These are phyloP conservation scores for Mellivora capensis DNA, from an alignment of 2,113 vertebrate species.

Conservation along the genomic window DNA sequence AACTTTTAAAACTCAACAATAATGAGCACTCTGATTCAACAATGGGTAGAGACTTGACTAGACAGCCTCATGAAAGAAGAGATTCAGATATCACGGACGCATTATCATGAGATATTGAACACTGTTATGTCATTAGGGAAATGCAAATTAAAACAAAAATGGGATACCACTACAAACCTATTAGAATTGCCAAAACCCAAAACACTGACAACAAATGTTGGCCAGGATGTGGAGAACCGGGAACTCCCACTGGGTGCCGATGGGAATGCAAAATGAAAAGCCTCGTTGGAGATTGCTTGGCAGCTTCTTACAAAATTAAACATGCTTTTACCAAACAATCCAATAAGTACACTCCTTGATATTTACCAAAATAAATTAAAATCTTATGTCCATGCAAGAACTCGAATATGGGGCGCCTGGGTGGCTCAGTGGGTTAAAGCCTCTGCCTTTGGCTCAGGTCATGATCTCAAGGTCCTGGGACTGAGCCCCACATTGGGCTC, in stretches of 20 bases:
- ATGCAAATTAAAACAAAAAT: conserved; percentile 5
- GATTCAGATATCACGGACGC: not conserved
- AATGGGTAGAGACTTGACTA: not conserved
- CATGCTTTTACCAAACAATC: not conserved
- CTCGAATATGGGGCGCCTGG: not conserved
- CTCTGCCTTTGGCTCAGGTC: too few species aligned
- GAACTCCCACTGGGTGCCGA: not conserved
- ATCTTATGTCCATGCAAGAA: not conserved
- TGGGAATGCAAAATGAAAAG: not conserved
- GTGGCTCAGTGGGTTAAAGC: too few species aligned
- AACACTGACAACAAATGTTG: not conserved
- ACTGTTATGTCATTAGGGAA: not conserved
- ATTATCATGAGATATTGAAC: not conserved
- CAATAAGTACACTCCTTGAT: not conserved
- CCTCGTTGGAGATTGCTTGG: not conserved
- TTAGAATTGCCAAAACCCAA: not conserved
- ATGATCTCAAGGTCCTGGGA: too few species aligned
- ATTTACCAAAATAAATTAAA: not conserved
- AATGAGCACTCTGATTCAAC: not conserved
- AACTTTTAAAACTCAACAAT: not conserved
- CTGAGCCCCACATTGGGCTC: too few species aligned
- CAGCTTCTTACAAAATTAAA: not conserved
- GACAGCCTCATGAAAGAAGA: not conserved
- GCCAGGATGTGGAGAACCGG: not conserved
- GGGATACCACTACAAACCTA: not conserved